A percentile compares a stretch with the other conserved stretches of the same genome.
These are phyloP conservation scores for Dasypus novemcinctus DNA, from an alignment of 2,113 vertebrate genomes.

Conservation along the genomic window DNA sequence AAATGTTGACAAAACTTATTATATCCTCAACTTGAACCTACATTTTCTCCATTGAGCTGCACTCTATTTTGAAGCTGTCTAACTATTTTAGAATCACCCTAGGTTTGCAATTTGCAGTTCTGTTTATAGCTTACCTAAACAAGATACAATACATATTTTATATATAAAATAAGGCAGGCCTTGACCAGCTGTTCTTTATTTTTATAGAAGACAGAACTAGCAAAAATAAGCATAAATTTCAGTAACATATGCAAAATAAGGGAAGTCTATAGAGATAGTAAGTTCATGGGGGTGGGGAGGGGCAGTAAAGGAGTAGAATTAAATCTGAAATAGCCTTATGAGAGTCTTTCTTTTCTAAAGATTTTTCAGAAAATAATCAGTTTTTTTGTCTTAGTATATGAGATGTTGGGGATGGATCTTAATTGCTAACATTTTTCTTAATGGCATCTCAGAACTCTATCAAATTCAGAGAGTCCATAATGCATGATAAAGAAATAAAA, in stretches of 20 bases:
- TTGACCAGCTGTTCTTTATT: slow-evolving; percentile 4
- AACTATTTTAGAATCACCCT: slow-evolving; percentile 29
- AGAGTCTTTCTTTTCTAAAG: neutral
- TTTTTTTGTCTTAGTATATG: neutral
- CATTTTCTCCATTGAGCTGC: fast-evolving
- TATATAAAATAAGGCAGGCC: neutral
- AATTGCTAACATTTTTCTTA: slow-evolving; percentile 19
- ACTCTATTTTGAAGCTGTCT: neutral
- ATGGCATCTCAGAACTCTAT: neutral
- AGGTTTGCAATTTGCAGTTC: slow-evolving; percentile 26
- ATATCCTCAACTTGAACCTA: neutral
- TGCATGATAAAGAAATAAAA: neutral
- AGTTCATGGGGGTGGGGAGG: neutral
- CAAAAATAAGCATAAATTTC: slow-evolving; percentile 13
- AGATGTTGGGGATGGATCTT: neutral
- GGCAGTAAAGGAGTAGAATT: neutral
- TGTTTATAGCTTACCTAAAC: slow-evolving; percentile 30
- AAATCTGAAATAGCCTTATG: neutral
- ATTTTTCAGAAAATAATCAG: neutral
- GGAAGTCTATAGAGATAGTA: neutral
- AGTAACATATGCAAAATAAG: slow-evolving; percentile 29
- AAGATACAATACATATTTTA: neutral
- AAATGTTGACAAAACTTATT: slow-evolving; percentile 42
- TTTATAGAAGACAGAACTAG: neutral
- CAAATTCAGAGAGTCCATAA: neutral